Base-by-base conservation (phyloP, 1,140 invertebrate species). In the Acyrthosiphon pisum region DNA sequence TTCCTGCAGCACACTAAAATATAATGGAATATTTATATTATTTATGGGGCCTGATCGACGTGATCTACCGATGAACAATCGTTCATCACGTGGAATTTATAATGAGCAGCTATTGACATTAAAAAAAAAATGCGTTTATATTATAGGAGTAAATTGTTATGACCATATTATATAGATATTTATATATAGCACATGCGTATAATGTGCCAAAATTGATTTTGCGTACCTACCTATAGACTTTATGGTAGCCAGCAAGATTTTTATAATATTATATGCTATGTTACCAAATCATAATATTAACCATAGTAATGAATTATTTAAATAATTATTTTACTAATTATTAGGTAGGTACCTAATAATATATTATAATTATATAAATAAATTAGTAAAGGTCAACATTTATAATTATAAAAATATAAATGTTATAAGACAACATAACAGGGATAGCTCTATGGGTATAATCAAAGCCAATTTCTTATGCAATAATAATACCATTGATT, bases 11-110 rank as follows among this genome's bases (percentile, higher is more conserved):
- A 53, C n/a, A 46, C 37, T 91, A 83, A 46, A 91, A 91, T 50
- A 91, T 83, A 91, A 91, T 91, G 60, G 90, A 91, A 91, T 81
- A 81, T 91, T 91, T 91, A 81, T 91, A 56, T 81, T 91, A 92
- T 92, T 92, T 92, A 92, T 92, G 90, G 90, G 60, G 30, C 44
- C 20, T 30, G 90, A 91, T 76, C 53, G 90, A 91, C 90, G 90
- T 91, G 90, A 68, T 91, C 68, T 91, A 68, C 76, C 48, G 90
- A 83, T 37, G 90, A 81, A 92, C 90, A 92, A 92, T 92, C 60
- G 76, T 37, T 23, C 30, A 48, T 76, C 90, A 81, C 68, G 68
- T 37, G 90, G 90, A 92, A 92, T 92, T 92, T 50, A 14, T 92
- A 92, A 92, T 92, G 76, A 56, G n/a, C 30, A 41, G 50, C 41